Evolutionary conservation across 2,888 invertebrate species (phyloP).

Genomic region (Acleris literana): DNA sequence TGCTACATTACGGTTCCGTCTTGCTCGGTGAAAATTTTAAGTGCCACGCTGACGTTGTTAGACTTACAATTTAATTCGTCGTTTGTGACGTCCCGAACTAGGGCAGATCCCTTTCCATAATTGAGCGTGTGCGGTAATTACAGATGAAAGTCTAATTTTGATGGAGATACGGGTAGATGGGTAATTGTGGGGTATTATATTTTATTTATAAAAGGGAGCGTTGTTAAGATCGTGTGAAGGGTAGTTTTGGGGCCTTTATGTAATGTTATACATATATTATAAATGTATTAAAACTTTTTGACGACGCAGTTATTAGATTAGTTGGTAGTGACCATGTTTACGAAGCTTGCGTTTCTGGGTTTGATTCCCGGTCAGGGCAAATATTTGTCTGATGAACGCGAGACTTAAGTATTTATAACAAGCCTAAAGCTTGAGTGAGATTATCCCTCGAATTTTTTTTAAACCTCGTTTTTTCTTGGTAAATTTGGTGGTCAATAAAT

Average conservation of each 20-base stretch:
- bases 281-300: no score
- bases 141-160: slow-evolving; percentile 34
- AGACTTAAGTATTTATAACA: no score
- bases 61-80: slow-evolving; percentile 35
- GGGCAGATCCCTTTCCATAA: slow-evolving; percentile 32
- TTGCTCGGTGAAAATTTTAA: slow-evolving; percentile 37
- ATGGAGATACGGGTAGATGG: slow-evolving; percentile 18
- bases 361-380: no score
- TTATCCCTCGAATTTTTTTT: no score
- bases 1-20: slow-evolving; percentile 31
- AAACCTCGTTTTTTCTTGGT: no score
- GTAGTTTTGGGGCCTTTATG: background rate
- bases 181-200: slow-evolving; percentile 18
- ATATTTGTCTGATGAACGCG: no score
- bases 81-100: slow-evolving; percentile 34
- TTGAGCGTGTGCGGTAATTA: slow-evolving; percentile 33
- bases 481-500: no score
- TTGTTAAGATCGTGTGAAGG: background rate
- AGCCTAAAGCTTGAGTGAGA: no score
- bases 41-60: slow-evolving; percentile 31
- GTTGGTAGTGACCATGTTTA: no score
- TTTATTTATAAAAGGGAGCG: slow-evolving; percentile 19
- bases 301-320: no score
- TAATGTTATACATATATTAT: no score
- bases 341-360: no score